Conservation (phyloP, 2,888 invertebrate species). For the Trissoscelio sp. region DNA sequence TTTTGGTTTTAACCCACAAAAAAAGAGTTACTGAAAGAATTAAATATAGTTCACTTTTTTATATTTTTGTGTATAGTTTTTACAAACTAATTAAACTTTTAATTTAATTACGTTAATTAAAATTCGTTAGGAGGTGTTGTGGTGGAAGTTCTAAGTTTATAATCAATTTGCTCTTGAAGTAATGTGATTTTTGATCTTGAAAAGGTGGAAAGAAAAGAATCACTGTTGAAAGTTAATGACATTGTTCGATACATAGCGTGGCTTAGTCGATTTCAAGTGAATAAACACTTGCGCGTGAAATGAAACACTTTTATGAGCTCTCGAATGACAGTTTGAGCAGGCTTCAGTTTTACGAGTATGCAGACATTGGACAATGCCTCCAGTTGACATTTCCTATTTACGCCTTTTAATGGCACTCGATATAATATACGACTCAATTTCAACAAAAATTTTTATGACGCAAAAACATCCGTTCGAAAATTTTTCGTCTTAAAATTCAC, state of each 20-base stretch:
- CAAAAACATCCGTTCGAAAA: background rate
- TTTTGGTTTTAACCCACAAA: too few relatives aligned
- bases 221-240: constrained; percentile 13
- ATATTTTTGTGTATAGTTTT: too few relatives aligned
- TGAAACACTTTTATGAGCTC: constrained; percentile 43
- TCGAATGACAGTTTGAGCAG: constrained; percentile 22
- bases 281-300: constrained; percentile 24
- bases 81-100: too few relatives aligned
- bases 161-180: background rate
- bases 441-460: background rate
- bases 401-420: constrained; percentile 17
- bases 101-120: too few relatives aligned
- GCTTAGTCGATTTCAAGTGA: constrained; percentile 2
- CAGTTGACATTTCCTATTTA: constrained; percentile 36
- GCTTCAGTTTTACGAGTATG: constrained; percentile 21
- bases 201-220: background rate
- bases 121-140: too few relatives aligned
- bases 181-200: background rate
- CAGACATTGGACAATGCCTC: constrained; percentile 17
- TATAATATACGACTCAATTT: constrained; percentile 23
- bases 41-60: too few relatives aligned
- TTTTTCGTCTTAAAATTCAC: background rate
- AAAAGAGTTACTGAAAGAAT: too few relatives aligned
- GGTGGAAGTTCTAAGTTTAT: too few relatives aligned
- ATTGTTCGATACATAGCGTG: constrained; percentile 10